A percentile compares a stretch with the other conserved stretches of the same genome.
Evolutionary conservation across 2,888 invertebrate genomes (phyloP).

Genomic region (Tridacna crocea): DNA sequence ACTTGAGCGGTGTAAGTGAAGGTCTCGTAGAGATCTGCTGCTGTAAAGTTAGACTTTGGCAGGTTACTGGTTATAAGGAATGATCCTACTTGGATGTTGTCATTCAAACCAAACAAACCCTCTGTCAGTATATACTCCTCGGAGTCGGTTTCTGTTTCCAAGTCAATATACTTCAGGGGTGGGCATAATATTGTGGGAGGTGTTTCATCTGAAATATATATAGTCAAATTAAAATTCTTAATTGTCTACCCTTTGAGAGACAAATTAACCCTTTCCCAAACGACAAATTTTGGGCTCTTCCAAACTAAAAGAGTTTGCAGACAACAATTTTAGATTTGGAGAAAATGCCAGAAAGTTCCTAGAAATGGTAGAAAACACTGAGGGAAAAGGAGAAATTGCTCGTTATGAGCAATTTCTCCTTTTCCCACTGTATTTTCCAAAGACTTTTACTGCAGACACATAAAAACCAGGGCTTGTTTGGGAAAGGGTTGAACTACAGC

Average conservation of each 20-base stretch:
- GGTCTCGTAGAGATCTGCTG: conserved; percentile 41
- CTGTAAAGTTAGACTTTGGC: conserved; percentile 19
- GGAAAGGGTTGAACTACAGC: too few species aligned
- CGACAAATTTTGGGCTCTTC: too few species aligned
- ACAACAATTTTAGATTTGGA: too few species aligned
- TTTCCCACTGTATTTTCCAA: neutral
- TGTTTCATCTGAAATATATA: conserved; percentile 65
- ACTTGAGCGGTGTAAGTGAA: conserved; percentile 34
- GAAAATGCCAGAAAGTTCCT: too few species aligned
- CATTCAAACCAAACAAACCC: conserved; percentile 28
- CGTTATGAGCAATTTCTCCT: neutral
- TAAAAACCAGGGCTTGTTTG: too few species aligned
- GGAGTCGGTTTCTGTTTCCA: neutral
- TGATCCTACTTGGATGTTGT: conserved; percentile 31
- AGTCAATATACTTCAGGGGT: neutral
- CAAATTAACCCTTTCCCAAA: too few species aligned
- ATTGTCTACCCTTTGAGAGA: conserved; percentile 2
- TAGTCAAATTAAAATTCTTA: neutral
- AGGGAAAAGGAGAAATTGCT: neutral
- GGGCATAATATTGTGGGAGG: conserved; percentile 68
- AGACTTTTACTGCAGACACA: too few species aligned
- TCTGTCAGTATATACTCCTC: neutral
- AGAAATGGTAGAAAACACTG: conserved; percentile 1
- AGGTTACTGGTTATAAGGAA: neutral
- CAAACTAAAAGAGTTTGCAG: too few species aligned